These are phyloP conservation scores for Callimorpha dominula DNA, from an alignment of 2,888 invertebrate genomes.

Conservation along the genomic window DNA sequence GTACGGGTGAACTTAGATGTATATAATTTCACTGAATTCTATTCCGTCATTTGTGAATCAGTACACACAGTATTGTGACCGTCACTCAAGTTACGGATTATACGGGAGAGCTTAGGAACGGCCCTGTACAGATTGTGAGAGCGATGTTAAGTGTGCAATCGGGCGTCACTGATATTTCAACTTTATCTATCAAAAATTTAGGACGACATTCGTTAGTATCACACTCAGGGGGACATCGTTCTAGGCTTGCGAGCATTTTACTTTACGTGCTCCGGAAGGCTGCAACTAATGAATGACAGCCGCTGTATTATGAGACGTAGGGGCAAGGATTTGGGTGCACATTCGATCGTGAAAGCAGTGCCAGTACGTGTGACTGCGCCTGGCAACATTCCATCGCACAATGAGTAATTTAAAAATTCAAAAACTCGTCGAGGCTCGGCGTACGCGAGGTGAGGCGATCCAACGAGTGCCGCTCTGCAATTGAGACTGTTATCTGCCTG, in stretches of 20 bases:
- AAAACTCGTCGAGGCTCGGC: slow-evolving; percentile 84
- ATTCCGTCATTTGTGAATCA: slow-evolving; percentile 43
- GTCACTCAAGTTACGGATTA: slow-evolving; percentile 76
- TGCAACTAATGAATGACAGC: slow-evolving; percentile 48
- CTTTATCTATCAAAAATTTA: slow-evolving; percentile 84
- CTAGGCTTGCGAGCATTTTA: slow-evolving; percentile 76
- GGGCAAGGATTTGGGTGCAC: slow-evolving; percentile 70
- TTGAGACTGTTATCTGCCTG: slow-evolving; percentile 82
- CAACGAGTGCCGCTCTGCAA: slow-evolving; percentile 80
- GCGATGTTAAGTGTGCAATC: slow-evolving; percentile 68
- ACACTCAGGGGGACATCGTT: slow-evolving; percentile 76
- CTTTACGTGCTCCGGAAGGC: slow-evolving; percentile 58
- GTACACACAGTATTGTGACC: slow-evolving; percentile 58
- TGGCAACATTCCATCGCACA: slow-evolving; percentile 84
- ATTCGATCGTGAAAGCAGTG: slow-evolving; percentile 67
- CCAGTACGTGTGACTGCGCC: slow-evolving; percentile 65
- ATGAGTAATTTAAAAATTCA: slow-evolving; percentile 88
- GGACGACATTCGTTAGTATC: slow-evolving; percentile 83
- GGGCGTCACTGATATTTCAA: slow-evolving; percentile 73
- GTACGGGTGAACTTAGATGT: slow-evolving; percentile 15
- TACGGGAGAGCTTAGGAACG: slow-evolving; percentile 71
- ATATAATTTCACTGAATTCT: slow-evolving; percentile 50
- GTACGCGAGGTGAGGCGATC: slow-evolving; percentile 79
- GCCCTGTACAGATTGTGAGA: slow-evolving; percentile 66
- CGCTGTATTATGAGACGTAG: slow-evolving; percentile 73